Base-by-base conservation (phyloP, 2,113 vertebrate genomes). In the Seriola quinqueradiata region DNA sequence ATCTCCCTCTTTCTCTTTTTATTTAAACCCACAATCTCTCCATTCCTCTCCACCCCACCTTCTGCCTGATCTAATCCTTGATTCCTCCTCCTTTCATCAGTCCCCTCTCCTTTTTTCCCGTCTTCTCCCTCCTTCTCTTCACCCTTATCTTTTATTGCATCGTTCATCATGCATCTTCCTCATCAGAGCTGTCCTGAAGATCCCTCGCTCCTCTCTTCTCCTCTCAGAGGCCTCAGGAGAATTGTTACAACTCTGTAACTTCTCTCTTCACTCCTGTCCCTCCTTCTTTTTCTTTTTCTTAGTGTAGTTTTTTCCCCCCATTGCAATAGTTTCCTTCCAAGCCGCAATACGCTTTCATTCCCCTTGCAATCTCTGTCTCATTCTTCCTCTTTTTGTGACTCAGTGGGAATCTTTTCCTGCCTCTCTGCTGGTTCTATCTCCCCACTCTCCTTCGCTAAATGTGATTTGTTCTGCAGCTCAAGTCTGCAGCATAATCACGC, bases 391-490 rank as follows among this genome's bases (percentile, higher is more conserved):
- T 84, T 87, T 61, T 75, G 81, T 69, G 88, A 89, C 92, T 91
- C 89, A 81, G 88, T 89, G 90, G 91, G 91, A 91, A 88, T 91
- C 82, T 81, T 86, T 86, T 74, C 85, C 82, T 87, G 83, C 87
- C 91, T 89, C 85, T 85, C 69, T 75, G 69, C 86, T 81, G 66
- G 75, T 88, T 93, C 87, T 36, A 81, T 92, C 85, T 86, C 82
- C 85, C 85, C 90, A 88, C 88, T 90, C 89, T 91, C 85, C 89
- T 82, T 74, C 16, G 57, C 82, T 91, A 93, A 94, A 94, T 85
- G 89, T 91, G 94, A 94, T 94, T 94, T 94, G 93, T 94, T 94
- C 94, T 94, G 94, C 92, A 91, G 93, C 93, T 94, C 93, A 93
- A 91, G 90, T 90, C 90, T 89, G 90, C 82, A 38, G 89, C 89